These are phyloP conservation scores for Diadegma fenestrale DNA, from an alignment of 2,888 invertebrate species.

Conservation along the genomic window DNA sequence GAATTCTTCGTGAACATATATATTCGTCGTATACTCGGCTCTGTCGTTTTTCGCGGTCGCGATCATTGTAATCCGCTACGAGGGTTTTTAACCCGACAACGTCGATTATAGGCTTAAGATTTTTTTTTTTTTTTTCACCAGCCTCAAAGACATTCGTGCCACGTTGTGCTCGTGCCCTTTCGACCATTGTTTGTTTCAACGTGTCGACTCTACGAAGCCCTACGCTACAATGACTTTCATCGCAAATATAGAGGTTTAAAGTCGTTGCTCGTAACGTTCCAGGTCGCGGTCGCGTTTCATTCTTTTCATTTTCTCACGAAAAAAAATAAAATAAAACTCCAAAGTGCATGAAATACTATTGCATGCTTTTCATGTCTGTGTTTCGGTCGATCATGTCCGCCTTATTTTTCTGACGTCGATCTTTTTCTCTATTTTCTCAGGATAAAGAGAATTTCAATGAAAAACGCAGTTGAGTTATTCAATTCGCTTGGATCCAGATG, in stretches of 20 bases:
- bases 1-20: constrained; percentile 17
- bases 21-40: not conserved
- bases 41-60: constrained; percentile 42
- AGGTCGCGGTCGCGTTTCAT: constrained; percentile 17
- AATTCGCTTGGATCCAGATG: no score
- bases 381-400: not conserved
- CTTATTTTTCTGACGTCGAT: no score
- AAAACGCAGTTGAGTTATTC: no score
- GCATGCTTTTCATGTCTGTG: no score
- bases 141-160: not conserved
- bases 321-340: not conserved
- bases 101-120: not conserved
- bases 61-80: constrained; percentile 8
- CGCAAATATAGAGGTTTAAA: constrained; percentile 42
- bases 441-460: no score
- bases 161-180: constrained; percentile 24
- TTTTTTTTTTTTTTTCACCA: not conserved
- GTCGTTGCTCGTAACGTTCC: not conserved
- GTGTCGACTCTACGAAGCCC: constrained; percentile 39
- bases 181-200: constrained; percentile 17
- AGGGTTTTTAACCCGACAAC: constrained; percentile 54
- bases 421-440: no score
- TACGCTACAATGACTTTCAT: constrained; percentile 23
- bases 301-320: not conserved
- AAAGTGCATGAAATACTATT: not conserved